Base-by-base conservation (phyloP, 1,140 invertebrate species). In the Drosophila suzukii region DNA sequence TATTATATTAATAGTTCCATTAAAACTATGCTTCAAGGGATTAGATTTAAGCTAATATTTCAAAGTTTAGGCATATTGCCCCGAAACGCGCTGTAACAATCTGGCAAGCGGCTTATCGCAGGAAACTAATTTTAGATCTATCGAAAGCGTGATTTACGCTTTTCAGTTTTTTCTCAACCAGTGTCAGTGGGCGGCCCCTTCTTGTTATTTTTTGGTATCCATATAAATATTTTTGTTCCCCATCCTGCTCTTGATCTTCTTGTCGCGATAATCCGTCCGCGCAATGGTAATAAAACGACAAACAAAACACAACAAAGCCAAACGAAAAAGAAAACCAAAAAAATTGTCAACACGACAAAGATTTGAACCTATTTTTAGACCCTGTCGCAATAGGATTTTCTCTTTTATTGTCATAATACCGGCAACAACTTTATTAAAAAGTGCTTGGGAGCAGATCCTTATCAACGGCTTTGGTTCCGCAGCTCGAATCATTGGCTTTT, bases 331-430 rank as follows among this genome's bases (percentile, higher is more conserved):
- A 67, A n/a, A 39, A 39, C 13, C 38, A 6, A 43, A 43, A 74
- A 74, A 72, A 83, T 81, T 88, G 84, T 89, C 84, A 89, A 88
- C 84, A 88, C 80, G 84, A 88, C 32, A 34, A 10, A 34, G 32
- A 89, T 84, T 81, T 88, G 68, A 89, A 89, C 68, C 65, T 88
- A 88, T 88, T 88, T 89, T 89, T 88, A 88, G 76, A 88, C 76
- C 68, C 46, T 81, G 65, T 54, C 79, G 75, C 78, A 84, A 88
- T 80, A 66, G 73, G 83, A 89, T 86, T 86, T 86, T 66, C 46
- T 76, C 54, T 54, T 51, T 54, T 43, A 56, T 78, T 60, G 44
- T 77, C 51, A 61, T 46, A 72, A 46, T 61, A 47, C 75, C 56
- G 65, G 30, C 56, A 86, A 86, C 82, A 83, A 86, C 82, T 86